phyloP scores from a whole-genome alignment of 2,888 invertebrate genomes.

The Eupithecia inturbata region DNA sequence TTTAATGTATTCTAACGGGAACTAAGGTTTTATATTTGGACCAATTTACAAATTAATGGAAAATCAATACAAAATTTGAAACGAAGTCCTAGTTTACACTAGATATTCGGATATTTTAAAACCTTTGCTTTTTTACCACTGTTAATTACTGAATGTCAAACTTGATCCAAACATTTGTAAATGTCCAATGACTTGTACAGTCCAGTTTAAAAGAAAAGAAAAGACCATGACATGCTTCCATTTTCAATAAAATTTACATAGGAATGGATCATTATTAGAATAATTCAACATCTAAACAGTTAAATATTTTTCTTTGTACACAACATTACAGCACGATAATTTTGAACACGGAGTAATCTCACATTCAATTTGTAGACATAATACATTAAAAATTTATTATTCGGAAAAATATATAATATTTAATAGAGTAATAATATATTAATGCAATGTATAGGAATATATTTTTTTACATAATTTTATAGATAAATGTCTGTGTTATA shows the following conservation, averaged over 20 bases:
- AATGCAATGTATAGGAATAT: slow-evolving; percentile 65
- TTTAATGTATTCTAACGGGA: background rate
- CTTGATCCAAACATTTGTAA: slow-evolving; percentile 38
- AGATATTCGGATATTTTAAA: background rate
- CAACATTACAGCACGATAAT: slow-evolving; percentile 72
- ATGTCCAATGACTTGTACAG: background rate
- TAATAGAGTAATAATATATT: slow-evolving; percentile 60
- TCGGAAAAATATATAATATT: slow-evolving; percentile 73
- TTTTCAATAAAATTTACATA: slow-evolving; percentile 44
- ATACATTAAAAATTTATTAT: slow-evolving; percentile 65
- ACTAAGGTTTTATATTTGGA: slow-evolving; percentile 35
- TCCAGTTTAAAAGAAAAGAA: background rate
- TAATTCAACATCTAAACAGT: slow-evolving; percentile 55
- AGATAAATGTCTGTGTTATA: slow-evolving; percentile 62
- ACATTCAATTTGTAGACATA: slow-evolving; percentile 77
- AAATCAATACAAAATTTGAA: slow-evolving; percentile 22
- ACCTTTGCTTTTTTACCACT: background rate
- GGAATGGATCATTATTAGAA: slow-evolving; percentile 28
- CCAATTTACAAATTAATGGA: slow-evolving; percentile 37
- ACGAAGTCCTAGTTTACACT: background rate
- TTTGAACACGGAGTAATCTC: slow-evolving; percentile 78
- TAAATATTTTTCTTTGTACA: slow-evolving; percentile 63
- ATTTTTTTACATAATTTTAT: slow-evolving; percentile 58
- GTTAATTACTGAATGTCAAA: slow-evolving; percentile 1
- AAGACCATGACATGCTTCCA: slow-evolving; percentile 31